Evolutionary conservation across 2,797 vertebrate species (phyloP).

Genomic region (Crenichthys baileyi): DNA sequence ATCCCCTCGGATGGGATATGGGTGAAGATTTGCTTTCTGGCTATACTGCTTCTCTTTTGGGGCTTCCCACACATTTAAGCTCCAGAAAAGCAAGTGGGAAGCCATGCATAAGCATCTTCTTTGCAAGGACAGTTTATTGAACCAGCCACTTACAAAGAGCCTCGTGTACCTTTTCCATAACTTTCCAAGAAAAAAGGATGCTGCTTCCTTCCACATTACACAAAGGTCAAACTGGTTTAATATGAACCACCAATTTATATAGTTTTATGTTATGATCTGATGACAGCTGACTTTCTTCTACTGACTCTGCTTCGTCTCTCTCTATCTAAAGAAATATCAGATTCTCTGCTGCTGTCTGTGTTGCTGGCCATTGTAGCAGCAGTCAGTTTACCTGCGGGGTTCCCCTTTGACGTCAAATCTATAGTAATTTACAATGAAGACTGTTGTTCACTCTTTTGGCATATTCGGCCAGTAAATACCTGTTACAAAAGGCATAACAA

Average conservation of each 20-base stretch:
- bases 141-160: constrained; percentile 42
- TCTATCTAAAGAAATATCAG: too few relatives aligned
- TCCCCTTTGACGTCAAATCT: too few relatives aligned
- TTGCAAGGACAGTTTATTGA: constrained; percentile 28
- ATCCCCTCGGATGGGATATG: constrained; percentile 30
- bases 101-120: constrained; percentile 19
- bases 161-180: constrained; percentile 20
- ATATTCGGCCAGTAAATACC: neutral
- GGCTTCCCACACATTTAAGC: constrained; percentile 54
- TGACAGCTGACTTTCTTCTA: too few relatives aligned
- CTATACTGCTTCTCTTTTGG: constrained; percentile 22
- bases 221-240: neutral
- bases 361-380: too few relatives aligned
- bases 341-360: too few relatives aligned
- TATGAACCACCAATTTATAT: neutral
- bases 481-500: neutral
- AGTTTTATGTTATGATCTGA: neutral
- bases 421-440: neutral
- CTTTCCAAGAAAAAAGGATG: neutral
- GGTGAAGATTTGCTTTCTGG: constrained; percentile 45
- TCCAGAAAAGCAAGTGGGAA: constrained; percentile 31
- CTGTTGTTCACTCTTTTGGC: neutral
- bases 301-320: too few relatives aligned
- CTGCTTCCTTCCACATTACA: neutral
- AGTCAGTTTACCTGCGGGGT: too few relatives aligned